A percentile compares a stretch with the other conserved stretches of the same genome.
Conservation (phyloP, 2,113 vertebrate species). For the Clarias batrachus region DNA sequence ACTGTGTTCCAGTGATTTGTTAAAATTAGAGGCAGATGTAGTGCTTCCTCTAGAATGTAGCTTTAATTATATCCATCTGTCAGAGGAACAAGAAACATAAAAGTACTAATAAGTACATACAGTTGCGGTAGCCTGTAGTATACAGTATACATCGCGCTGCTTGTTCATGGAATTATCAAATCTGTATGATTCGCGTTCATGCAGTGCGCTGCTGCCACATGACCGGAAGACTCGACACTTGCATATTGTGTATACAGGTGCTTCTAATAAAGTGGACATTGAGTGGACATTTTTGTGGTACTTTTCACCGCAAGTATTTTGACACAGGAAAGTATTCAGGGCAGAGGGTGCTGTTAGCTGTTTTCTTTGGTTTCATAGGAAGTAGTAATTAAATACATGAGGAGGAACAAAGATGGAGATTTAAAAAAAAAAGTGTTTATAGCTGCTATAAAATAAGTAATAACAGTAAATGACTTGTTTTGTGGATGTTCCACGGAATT, state of each 20-base stretch:
- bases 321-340: neutral
- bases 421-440: neutral
- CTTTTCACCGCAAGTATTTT: neutral
- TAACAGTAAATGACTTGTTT: neutral
- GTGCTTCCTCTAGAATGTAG: slow-evolving; percentile 7
- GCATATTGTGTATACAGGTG: neutral
- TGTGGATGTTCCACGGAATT: neutral
- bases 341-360: neutral
- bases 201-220: neutral
- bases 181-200: neutral
- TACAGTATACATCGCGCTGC: neutral
- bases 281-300: no score
- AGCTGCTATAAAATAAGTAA: neutral
- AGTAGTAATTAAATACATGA: neutral
- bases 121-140: neutral
- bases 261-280: neutral
- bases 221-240: neutral
- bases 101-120: neutral
- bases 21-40: slow-evolving; percentile 10
- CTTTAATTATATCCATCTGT: neutral
- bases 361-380: neutral
- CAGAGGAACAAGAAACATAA: neutral
- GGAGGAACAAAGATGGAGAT: neutral
- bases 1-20: neutral
- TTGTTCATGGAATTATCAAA: neutral